Conservation (phyloP, 1,140 invertebrate species). For the honey bee (Apis mellifera) region DNA sequence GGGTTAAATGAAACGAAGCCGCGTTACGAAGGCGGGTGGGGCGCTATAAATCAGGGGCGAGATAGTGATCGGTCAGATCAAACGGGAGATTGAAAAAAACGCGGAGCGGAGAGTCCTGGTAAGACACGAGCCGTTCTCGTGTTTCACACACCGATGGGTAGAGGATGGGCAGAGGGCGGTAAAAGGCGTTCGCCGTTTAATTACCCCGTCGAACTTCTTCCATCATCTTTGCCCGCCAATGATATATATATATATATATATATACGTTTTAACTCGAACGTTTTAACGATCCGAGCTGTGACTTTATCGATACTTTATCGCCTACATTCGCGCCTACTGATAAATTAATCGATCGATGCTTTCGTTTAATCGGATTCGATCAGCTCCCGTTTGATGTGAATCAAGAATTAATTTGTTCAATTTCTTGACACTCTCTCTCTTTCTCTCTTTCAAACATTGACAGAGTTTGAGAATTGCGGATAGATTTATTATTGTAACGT, state of each 20-base stretch:
- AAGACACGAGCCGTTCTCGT: neutral
- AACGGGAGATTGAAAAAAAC: neutral
- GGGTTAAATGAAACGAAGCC: neutral
- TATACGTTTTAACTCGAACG: neutral
- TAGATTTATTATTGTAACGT: slow-evolving; percentile 9
- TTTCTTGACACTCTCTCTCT: too few species aligned
- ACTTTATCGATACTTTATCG: neutral
- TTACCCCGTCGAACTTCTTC: neutral
- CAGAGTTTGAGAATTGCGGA: slow-evolving; percentile 2
- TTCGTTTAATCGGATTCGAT: too few species aligned
- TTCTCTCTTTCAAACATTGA: too few species aligned
- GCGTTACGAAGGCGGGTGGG: neutral
- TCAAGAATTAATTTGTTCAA: too few species aligned
- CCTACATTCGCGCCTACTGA: slow-evolving; percentile 18
- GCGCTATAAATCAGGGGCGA: neutral
- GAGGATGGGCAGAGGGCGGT: neutral
- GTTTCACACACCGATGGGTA: neutral
- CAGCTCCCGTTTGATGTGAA: slow-evolving; percentile 15
- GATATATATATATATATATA: too few species aligned
- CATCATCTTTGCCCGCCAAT: neutral
- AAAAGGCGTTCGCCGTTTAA: slow-evolving; percentile 4
- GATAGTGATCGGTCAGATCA: slow-evolving; percentile 29
- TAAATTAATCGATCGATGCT: slow-evolving; percentile 38
- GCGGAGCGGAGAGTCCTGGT: neutral
- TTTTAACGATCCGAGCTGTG: neutral